Evolutionary conservation across 1,140 invertebrate genomes (phyloP).

Genomic region (Aphelenchoides avenae): DNA sequence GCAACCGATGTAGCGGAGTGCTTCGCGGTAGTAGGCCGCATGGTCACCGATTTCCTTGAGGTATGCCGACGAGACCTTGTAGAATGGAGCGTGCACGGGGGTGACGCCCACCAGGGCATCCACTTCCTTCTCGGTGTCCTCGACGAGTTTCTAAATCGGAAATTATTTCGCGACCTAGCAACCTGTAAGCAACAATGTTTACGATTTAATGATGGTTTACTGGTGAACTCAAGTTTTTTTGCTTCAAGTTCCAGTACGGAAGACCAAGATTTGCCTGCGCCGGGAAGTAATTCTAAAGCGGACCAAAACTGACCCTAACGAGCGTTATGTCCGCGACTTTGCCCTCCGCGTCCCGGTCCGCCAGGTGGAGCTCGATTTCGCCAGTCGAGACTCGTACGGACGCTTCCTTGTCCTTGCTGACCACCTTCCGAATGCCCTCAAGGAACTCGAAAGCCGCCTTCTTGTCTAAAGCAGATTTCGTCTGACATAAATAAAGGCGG

Average conservation of each 20-base stretch:
- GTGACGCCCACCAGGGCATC: slow-evolving; percentile 85
- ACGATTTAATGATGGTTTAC: slow-evolving; percentile 79
- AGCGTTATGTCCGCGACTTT: slow-evolving; percentile 32
- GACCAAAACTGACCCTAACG: slow-evolving; percentile 33
- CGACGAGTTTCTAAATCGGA: slow-evolving; percentile 82
- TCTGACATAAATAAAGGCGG: slow-evolving; percentile 8
- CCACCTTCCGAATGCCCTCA: slow-evolving; percentile 37
- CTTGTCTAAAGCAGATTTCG: slow-evolving; percentile 25
- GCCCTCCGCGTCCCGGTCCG: slow-evolving; percentile 29
- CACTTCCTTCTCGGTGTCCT: slow-evolving; percentile 78
- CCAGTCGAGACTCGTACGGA: slow-evolving; percentile 32
- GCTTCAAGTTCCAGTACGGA: no score
- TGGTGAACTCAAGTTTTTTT: no score
- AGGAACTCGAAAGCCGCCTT: slow-evolving; percentile 38
- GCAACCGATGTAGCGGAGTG: slow-evolving; percentile 88
- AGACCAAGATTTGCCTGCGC: slow-evolving; percentile 89
- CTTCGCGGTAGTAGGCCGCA: slow-evolving; percentile 87
- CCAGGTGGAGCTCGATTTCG: slow-evolving; percentile 41
- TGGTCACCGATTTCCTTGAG: slow-evolving; percentile 79
- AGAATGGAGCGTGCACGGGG: slow-evolving; percentile 87
- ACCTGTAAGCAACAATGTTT: slow-evolving; percentile 82
- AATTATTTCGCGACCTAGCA: no score
- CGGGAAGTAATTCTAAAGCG: slow-evolving; percentile 68
- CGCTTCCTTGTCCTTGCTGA: slow-evolving; percentile 46
- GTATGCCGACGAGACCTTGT: slow-evolving; percentile 85